A percentile compares a stretch with the other conserved stretches of the same genome.
These are phyloP conservation scores for Megatriorchis doriae DNA, from an alignment of 2,113 vertebrate genomes.

Conservation along the genomic window DNA sequence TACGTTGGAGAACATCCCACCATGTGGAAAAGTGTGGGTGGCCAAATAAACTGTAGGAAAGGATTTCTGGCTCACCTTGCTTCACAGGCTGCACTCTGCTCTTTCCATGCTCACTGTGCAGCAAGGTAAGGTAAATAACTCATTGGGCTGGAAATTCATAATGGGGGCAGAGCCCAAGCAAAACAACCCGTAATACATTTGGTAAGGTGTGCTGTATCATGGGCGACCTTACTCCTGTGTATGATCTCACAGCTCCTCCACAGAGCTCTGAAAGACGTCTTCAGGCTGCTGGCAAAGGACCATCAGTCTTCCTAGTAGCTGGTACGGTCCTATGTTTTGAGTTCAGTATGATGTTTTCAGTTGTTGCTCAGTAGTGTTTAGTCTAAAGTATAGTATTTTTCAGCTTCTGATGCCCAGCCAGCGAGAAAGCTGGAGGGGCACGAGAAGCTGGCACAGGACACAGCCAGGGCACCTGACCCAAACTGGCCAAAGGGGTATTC, in stretches of 20 bases:
- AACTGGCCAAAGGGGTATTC: no score
- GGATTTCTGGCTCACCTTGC: not conserved
- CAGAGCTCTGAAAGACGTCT: not conserved
- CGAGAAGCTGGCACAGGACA: no score
- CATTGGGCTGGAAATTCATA: not conserved
- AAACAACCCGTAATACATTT: not conserved
- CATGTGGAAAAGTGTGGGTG: not conserved
- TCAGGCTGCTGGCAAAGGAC: not conserved
- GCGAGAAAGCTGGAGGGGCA: no score
- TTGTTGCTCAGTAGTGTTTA: no score
- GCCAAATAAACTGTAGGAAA: not conserved
- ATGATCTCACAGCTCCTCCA: not conserved
- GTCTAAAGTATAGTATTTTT: no score
- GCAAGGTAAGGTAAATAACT: not conserved
- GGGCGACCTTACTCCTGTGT: not conserved
- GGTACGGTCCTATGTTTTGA: no score
- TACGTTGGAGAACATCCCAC: not conserved
- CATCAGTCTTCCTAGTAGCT: no score
- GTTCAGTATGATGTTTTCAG: no score
- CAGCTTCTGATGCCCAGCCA: no score
- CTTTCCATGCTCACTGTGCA: not conserved
- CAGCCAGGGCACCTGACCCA: no score
- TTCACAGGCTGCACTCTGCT: not conserved
- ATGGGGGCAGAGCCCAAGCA: not conserved
- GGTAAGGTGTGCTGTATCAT: rapidly evolving